Base-by-base conservation (phyloP, 2,888 invertebrate genomes). In the Athetis lepigone region DNA sequence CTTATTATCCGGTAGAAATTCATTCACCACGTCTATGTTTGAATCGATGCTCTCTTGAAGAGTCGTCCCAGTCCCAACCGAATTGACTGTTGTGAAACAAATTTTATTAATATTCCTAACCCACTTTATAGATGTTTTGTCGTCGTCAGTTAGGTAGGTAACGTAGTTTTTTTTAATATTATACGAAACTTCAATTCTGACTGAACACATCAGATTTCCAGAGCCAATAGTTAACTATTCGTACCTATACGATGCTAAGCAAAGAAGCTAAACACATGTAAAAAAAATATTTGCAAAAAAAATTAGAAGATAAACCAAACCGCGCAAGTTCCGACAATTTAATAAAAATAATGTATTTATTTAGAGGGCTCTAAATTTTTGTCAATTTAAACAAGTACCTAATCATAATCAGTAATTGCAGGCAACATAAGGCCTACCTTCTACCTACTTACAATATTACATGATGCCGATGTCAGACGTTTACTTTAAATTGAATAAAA, bases 401-500 rank as follows among this genome's bases (percentile, higher is more conserved):
- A 27, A 0, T 8, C 9, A 19, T 18, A 19, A n/a, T 11, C 6
- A 18, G 8, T 23, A 37, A 29, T 37, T 25, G n/a, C 27, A 27
- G 19, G 13, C 4, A 7, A 2, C 37, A 18, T 19, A 11, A 11
- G 9, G 25, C 3, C 25, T 6, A 4, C 25, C 25, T 25, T 6
- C 4, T 33, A 33, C 3, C 29, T 33, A 33, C 13, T 33, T n/a
- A 13, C 13, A 13, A n/a, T 33, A 33, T 13, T 4, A 33, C 2
- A 11, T 13, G 13, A 33, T 1, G 33, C 11, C 8, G 55, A 55
- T 5, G 23, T 5, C 23, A 29, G 68, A 57, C 23, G n/a, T 49
- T 43, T 11, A 19, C 67, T 73, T 79, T 77, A 81, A 85, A 84
- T 81, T 81, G 82, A 84, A 83, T 84, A 85, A 84, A 80, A 80